Percentiles rank a stretch among this genome's conserved stretches.
Conservation (phyloP, 2,797 vertebrate genomes). For the Eupleurogrammus muticus region DNA sequence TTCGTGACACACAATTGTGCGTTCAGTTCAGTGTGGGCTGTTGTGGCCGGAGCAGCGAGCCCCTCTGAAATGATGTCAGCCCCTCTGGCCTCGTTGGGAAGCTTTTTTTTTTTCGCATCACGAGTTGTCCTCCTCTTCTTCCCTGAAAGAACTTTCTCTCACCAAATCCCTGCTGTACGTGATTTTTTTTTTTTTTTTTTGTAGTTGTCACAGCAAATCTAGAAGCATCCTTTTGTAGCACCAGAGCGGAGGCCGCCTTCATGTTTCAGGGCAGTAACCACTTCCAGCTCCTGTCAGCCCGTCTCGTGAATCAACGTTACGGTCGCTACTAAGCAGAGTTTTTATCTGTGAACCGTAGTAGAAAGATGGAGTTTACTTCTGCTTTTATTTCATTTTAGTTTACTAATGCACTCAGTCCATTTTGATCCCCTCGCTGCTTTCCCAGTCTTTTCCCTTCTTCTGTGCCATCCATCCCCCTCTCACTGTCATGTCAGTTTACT, state of each 20-base stretch:
- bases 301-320: slow-evolving; percentile 35
- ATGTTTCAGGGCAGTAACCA: slow-evolving; percentile 38
- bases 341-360: slow-evolving; percentile 35
- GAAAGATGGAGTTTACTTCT: slow-evolving; percentile 11
- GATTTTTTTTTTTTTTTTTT: neutral
- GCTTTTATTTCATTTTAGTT: slow-evolving; percentile 27
- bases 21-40: neutral
- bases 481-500: slow-evolving; percentile 80
- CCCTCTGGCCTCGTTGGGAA: neutral
- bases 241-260: slow-evolving; percentile 21
- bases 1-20: neutral
- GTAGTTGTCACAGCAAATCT: slow-evolving; percentile 40
- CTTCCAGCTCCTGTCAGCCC: slow-evolving; percentile 51
- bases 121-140: too few species aligned
- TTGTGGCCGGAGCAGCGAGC: neutral
- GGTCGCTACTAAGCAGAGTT: slow-evolving; percentile 19
- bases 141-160: too few species aligned
- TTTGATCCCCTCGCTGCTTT: slow-evolving; percentile 32
- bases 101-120: too few species aligned
- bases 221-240: slow-evolving; percentile 20
- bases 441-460: slow-evolving; percentile 20
- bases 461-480: slow-evolving; percentile 31
- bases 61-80: slow-evolving; percentile 14
- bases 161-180: too few species aligned
- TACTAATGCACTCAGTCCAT: slow-evolving; percentile 35